Evolutionary conservation across 2,113 vertebrate genomes (phyloP).

Genomic region (Seriola dumerili): DNA sequence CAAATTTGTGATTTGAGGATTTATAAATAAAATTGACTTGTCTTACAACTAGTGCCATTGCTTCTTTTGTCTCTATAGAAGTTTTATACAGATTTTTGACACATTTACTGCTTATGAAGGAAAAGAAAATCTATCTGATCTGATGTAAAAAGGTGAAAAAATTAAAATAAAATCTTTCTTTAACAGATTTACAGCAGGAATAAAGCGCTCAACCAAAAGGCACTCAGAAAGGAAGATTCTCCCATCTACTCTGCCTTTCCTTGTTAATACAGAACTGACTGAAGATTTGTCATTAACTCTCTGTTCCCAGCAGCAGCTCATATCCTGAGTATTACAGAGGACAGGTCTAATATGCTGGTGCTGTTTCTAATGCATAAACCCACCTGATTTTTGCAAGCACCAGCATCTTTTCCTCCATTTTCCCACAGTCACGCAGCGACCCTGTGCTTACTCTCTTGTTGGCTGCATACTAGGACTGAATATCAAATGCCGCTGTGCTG

Average conservation of each 20-base stretch:
- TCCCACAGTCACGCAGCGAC: slow-evolving; percentile 35
- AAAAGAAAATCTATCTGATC: neutral
- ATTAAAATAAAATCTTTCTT: neutral
- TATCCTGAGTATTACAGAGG: slow-evolving; percentile 8
- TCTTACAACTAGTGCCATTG: neutral
- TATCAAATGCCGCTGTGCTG: slow-evolving; percentile 53
- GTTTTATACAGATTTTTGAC: neutral
- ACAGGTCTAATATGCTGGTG: slow-evolving; percentile 10
- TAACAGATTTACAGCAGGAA: neutral
- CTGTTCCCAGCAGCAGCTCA: slow-evolving; percentile 11
- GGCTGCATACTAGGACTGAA: slow-evolving; percentile 48
- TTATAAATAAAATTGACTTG: neutral
- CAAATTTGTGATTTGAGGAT: too few species aligned
- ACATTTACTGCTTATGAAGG: neutral
- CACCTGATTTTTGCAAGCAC: slow-evolving; percentile 53
- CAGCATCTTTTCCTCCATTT: slow-evolving; percentile 52
- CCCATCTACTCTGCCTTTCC: neutral
- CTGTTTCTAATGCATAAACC: slow-evolving; percentile 50
- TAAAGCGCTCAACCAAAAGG: neutral
- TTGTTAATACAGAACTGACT: neutral
- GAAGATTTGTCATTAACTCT: slow-evolving; percentile 11
- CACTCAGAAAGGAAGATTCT: neutral
- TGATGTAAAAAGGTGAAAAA: neutral
- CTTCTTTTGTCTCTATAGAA: neutral
- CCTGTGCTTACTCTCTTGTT: slow-evolving; percentile 9